These are phyloP conservation scores for Pseudorasbora parva DNA, from an alignment of 2,113 vertebrate species.

Conservation along the genomic window DNA sequence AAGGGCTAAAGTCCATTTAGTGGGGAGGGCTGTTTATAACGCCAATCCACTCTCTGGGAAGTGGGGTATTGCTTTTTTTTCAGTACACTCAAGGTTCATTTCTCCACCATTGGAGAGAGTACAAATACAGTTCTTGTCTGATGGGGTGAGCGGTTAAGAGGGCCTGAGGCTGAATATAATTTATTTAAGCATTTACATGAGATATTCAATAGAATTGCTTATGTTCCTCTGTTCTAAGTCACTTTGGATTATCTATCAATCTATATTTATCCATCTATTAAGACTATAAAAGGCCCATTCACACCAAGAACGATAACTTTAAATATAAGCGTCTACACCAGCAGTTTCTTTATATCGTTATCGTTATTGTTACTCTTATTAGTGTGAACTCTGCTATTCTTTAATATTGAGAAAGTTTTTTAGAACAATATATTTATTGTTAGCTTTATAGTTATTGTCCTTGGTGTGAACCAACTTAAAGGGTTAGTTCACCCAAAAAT, in stretches of 20 bases:
- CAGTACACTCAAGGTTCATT: neutral
- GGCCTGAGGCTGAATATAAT: neutral
- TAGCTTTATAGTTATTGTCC: no score
- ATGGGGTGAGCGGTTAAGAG: neutral
- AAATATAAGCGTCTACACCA: no score
- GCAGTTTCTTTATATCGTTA: no score
- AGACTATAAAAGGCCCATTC: no score
- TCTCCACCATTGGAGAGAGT: neutral
- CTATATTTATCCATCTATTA: neutral
- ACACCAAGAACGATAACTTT: no score
- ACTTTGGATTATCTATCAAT: neutral
- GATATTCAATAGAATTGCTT: neutral
- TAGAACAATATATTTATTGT: no score
- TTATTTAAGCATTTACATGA: neutral
- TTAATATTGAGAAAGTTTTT: no score
- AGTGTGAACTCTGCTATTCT: no score
- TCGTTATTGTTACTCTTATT: no score
- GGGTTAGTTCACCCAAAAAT: no score
- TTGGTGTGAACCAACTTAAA: no score
- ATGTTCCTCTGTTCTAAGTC: neutral
- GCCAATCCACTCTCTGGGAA: slow-evolving; percentile 20
- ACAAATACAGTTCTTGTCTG: slow-evolving; percentile 1
- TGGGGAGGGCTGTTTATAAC: neutral
- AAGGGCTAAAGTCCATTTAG: slow-evolving; percentile 31
- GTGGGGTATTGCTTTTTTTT: neutral